Evolutionary conservation across 2,888 invertebrate genomes (phyloP).

Genomic region (Ophion ventricosus): DNA sequence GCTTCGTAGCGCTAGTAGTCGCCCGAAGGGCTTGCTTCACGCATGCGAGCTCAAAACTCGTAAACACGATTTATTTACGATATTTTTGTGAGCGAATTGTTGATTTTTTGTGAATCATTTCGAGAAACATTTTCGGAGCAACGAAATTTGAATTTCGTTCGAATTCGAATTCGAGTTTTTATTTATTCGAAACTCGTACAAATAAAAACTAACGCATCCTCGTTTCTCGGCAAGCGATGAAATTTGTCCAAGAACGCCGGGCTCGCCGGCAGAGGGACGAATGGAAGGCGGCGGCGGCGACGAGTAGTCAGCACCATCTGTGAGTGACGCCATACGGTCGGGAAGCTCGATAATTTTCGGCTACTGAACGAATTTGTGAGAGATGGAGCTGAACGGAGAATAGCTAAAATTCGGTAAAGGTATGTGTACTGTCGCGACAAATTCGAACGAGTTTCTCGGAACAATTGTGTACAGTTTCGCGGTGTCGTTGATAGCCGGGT

Average conservation of each 20-base stretch:
- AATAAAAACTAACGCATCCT: too few species aligned
- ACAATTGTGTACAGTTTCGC: slow-evolving; percentile 44
- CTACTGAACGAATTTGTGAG: slow-evolving; percentile 77
- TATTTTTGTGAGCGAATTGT: too few species aligned
- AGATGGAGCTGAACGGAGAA: slow-evolving; percentile 79
- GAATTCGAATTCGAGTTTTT: too few species aligned
- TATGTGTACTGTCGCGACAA: slow-evolving; percentile 64
- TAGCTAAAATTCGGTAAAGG: slow-evolving; percentile 63
- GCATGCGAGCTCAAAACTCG: too few species aligned
- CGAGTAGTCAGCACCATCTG: slow-evolving; percentile 75
- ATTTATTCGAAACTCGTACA: too few species aligned
- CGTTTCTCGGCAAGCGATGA: neutral
- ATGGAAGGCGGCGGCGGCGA: neutral
- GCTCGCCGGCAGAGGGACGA: neutral
- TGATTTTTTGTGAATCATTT: too few species aligned
- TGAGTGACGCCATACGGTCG: slow-evolving; percentile 74
- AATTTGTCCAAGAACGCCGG: neutral
- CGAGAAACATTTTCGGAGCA: too few species aligned
- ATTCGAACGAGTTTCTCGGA: slow-evolving; percentile 71
- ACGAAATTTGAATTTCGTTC: too few species aligned
- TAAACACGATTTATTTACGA: too few species aligned
- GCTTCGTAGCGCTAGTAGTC: too few species aligned
- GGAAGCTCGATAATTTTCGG: slow-evolving; percentile 74
- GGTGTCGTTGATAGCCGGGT: slow-evolving; percentile 47
- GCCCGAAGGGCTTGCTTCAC: too few species aligned